Evolutionary conservation across 2,888 invertebrate species (phyloP), one percentile per base, ranked within the genome.

Genomic region (Drosophila monieri): DNA sequence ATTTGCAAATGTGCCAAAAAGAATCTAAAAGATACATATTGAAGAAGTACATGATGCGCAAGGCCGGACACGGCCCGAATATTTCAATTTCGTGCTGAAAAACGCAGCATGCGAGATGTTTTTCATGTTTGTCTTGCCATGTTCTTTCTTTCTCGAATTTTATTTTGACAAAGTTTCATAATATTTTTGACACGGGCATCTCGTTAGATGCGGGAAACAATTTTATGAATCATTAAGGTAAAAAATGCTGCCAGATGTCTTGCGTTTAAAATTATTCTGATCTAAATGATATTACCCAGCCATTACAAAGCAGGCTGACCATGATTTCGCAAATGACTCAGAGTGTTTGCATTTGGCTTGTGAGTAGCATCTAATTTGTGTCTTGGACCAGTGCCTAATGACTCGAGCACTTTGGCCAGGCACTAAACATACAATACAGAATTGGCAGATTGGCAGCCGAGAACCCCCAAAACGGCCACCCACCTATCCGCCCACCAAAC

Each of bases 181-280:
- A 72, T 61, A 72, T 79, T 72, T 60, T 51, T 71, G 61, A 21
- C 57, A 48, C 27, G 14, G n/a, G n/a, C 35, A 35, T 14, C 35
- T 41, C 32, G 35, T 55, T 47, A 58, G 55, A 57, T 57, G 67
- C 64, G 69, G 68, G 56, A 69, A 71, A 59, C 53, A 66, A 69
- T 72, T 77, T 78, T 49, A 74, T 86, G 84, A 88, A 53, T 88
- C 88, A 84, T 83, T 84, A 66, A 59, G 69, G 60, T 56, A 55
- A 60, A 43, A 52, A 25, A 69, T 30, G 23, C 18, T 23, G 53
- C 58, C 65, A 59, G 37, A 67, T 47, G 61, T 55, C 2, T 48
- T n/a, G 35, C n/a, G n/a, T 46, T 60, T 51, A 56, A 52, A 21
- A 18, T 52, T n/a, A 35, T 35, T 35, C 55, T 41, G 49, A 62